Evolutionary conservation across 2,113 vertebrate species (phyloP).

Genomic region (Oncorhynchus tshawytscha): DNA sequence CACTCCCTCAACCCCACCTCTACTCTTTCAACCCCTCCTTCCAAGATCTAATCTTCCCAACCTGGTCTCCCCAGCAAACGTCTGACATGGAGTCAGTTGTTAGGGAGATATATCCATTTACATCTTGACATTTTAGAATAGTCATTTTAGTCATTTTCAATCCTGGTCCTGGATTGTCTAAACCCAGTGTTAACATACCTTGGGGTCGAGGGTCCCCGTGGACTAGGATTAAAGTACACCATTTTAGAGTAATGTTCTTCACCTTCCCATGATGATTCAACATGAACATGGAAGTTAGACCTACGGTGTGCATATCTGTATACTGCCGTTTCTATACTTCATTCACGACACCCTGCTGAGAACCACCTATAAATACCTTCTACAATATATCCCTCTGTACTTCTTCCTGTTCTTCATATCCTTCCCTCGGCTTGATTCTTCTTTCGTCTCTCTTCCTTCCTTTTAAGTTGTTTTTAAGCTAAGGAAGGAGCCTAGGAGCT

Average conservation of each 20-base stretch:
- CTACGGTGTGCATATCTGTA: neutral
- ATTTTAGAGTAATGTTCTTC: neutral
- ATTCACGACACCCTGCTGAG: neutral
- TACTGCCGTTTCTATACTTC: neutral
- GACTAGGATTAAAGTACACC: no score
- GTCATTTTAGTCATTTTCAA: no score
- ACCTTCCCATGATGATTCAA: neutral
- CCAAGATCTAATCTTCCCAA: neutral
- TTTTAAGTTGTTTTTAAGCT: neutral
- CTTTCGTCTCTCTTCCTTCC: slow-evolving; percentile 30
- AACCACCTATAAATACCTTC: slow-evolving; percentile 27
- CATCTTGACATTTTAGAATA: neutral
- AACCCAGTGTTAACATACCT: no score
- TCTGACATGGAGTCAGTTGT: neutral
- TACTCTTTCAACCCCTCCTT: neutral
- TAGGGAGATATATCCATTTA: neutral
- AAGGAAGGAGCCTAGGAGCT: neutral
- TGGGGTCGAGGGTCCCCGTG: no score
- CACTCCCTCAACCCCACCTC: neutral
- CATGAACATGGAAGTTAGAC: neutral
- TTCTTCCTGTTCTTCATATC: slow-evolving; percentile 27
- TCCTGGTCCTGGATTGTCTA: no score
- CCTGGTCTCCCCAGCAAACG: neutral
- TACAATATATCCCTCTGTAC: slow-evolving; percentile 9
- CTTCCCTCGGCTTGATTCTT: slow-evolving; percentile 15